A percentile compares a stretch with the other conserved stretches of the same genome.
phyloP scores from a whole-genome alignment of 2,113 vertebrate species.

The Hoplias malabaricus region DNA sequence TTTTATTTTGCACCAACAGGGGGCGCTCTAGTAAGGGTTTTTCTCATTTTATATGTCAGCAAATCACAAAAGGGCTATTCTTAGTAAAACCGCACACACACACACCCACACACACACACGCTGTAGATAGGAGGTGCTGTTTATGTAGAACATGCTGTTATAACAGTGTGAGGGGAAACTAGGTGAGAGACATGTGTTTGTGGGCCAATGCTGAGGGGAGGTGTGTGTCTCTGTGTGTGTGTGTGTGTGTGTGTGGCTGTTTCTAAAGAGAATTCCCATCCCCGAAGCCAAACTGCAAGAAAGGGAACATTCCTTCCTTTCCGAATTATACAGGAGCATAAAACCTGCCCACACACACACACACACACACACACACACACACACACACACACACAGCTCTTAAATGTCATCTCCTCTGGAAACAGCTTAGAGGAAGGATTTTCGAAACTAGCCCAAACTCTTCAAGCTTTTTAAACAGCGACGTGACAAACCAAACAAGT shows the following conservation, averaged over 20 bases:
- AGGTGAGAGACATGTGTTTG: background rate
- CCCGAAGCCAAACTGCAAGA: background rate
- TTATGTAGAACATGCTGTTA: background rate
- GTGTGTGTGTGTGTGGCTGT: slow-evolving; percentile 22
- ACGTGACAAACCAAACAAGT: too few relatives aligned
- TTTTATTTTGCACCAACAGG: background rate
- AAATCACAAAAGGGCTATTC: background rate
- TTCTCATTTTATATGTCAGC: background rate
- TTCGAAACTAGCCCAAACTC: background rate
- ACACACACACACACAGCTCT: background rate
- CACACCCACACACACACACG: background rate
- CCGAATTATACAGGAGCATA: background rate
- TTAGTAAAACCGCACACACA: background rate
- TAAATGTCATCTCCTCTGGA: background rate
- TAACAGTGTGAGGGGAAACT: background rate
- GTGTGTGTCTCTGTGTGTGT: background rate
- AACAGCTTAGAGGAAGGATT: background rate
- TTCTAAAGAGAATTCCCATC: background rate
- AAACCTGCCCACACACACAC: background rate
- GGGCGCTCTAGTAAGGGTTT: background rate
- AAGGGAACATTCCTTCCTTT: background rate
- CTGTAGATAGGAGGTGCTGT: background rate
- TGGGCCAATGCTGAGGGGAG: background rate
- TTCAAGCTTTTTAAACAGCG: background rate
- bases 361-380: background rate